Evolutionary conservation across 1,140 invertebrate genomes (phyloP).

Genomic region (Dinoponera quadriceps): DNA sequence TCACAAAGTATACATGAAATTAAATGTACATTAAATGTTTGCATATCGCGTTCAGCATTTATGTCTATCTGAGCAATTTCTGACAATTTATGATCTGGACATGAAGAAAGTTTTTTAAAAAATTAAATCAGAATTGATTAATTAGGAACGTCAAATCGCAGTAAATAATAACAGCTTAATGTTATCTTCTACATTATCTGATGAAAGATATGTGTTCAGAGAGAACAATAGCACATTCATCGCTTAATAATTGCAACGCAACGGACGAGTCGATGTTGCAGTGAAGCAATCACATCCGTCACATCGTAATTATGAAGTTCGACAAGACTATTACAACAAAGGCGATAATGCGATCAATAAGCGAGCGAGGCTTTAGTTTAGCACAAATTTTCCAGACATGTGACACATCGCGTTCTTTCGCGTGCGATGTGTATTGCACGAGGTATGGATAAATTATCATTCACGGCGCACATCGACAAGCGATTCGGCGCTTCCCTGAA

Average conservation of each 20-base stretch:
- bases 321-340: not conserved
- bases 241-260: slow-evolving; percentile 23
- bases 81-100: not conserved
- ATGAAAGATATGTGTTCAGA: slow-evolving; percentile 7
- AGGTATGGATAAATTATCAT: slow-evolving; percentile 58
- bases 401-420: not conserved
- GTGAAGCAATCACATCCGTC: not conserved
- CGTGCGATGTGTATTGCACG: not conserved
- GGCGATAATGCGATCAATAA: not conserved
- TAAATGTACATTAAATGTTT: too few species aligned
- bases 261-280: not conserved
- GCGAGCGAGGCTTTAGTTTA: not conserved
- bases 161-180: too few species aligned
- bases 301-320: slow-evolving; percentile 1
- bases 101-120: not conserved
- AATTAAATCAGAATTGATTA: not conserved
- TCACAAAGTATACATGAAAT: too few species aligned
- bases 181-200: not conserved
- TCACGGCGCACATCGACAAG: slow-evolving; percentile 49
- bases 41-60: too few species aligned
- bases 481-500: slow-evolving; percentile 63
- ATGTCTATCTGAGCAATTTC: too few species aligned
- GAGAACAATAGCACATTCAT: not conserved
- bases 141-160: too few species aligned
- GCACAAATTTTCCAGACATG: not conserved